Evolutionary conservation across 2,888 invertebrate genomes (phyloP), one percentile per base, ranked within the genome.

Genomic region (Furcula furcula): DNA sequence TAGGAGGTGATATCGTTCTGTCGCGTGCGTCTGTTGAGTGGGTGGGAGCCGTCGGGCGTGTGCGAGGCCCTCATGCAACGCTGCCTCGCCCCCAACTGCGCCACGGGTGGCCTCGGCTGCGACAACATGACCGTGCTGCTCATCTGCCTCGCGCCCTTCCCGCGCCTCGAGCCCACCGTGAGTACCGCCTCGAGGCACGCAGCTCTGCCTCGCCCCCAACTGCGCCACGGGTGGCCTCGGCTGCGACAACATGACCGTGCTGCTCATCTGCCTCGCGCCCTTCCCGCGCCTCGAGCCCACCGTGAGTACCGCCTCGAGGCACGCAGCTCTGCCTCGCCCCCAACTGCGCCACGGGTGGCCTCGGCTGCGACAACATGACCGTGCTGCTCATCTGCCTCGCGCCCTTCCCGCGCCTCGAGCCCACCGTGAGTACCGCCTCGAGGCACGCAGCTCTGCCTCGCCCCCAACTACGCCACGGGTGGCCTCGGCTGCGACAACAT

Each of bases 291-390:
- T 54, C 12, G 52, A 65, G 14, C 61, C 64, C 12, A 55, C 66
- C 53, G 79, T 79, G 31, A 57, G 70, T 62, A 30, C 9, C 13
- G 11, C 10, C 20, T 29, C 22, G 26, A 16, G 4, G n/a, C 40
- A 96, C 99, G 93, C 96, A 94, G 60, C 92, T 94, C 46, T 99
- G 99, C 79, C 91, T 99, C 34, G 98, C 99, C 1, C 99, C 99
- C 2, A 98, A 99, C 88, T 96, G 97, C 65, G 95, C 97, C 65
- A 97, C 98, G 92, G 97, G 97, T 26, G 98, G 98, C 1, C 91
- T 98, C 25, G 99, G 99, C 54, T 98, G 98, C 81, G 99, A 99
- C 87, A 99, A 99, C 87, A 99, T 99, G 99, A 99, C 99, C 12
- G 98, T 98, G 2, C 92, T 98, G 19, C 87, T 98, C 21, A 92